Percentiles rank a stretch among this genome's conserved stretches.
Evolutionary conservation across 2,888 invertebrate species (phyloP).

Genomic region (Mechanitis mazaeus): DNA sequence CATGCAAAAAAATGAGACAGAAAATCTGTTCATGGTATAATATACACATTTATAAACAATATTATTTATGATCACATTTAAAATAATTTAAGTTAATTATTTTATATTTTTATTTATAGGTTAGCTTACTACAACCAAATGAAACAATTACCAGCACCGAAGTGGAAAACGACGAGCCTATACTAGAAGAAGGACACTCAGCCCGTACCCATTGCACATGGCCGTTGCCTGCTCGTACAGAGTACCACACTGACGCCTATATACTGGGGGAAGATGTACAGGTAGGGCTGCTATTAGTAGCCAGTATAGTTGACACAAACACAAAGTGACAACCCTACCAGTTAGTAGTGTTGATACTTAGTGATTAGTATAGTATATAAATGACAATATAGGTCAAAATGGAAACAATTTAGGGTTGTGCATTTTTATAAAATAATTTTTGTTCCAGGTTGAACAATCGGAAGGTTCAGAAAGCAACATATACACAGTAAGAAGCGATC

Average conservation of each 20-base stretch:
- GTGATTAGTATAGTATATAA: too few species aligned
- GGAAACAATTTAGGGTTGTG: too few species aligned
- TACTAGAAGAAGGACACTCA: conserved; percentile 37
- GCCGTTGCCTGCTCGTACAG: conserved; percentile 47
- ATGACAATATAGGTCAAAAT: too few species aligned
- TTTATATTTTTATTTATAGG: conserved; percentile 17
- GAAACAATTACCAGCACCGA: conserved; percentile 9
- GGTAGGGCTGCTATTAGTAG: conserved; percentile 27
- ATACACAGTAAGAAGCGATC: conserved; percentile 62
- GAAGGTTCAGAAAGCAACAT: conserved; percentile 58
- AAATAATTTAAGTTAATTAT: too few species aligned
- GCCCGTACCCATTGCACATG: conserved; percentile 72
- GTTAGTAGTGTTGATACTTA: neutral
- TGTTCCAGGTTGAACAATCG: conserved; percentile 49
- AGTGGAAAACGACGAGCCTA: conserved; percentile 8
- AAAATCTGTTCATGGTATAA: conserved; percentile 47
- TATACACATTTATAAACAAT: neutral
- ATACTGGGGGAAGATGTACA: conserved; percentile 48
- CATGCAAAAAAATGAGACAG: conserved; percentile 24
- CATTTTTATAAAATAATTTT: too few species aligned
- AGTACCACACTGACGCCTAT: conserved; percentile 29
- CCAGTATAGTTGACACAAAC: neutral
- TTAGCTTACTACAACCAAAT: conserved; percentile 25
- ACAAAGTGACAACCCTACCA: too few species aligned
- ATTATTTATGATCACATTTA: neutral